Base-by-base conservation (phyloP, 2,113 vertebrate species). In the Scophthalmus maximus region DNA sequence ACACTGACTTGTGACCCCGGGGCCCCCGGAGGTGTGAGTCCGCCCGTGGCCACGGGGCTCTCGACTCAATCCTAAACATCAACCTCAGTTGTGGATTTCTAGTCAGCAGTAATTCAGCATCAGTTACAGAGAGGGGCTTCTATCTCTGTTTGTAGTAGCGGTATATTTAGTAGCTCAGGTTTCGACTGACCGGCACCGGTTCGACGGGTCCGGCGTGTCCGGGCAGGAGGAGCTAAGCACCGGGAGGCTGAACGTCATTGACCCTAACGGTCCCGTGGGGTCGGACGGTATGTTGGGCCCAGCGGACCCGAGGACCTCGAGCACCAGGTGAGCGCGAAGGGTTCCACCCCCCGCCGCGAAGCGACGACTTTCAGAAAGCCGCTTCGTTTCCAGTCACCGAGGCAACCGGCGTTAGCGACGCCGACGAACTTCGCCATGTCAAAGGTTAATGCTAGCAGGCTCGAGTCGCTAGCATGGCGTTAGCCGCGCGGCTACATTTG, bases 401-500 rank as follows among this genome's bases (percentile, higher is more conserved):
- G 2, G 11, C 18, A 46, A 9, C 8, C 2, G 17, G 5, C 42
- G 7, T n/a, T 46, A 46, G 42, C 18, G 7, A 5, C 8, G 46
- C 46, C 3, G 38, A 12, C 38, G 3, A 9, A 4, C 10, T 9
- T 22, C 52, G 26, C 22, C 44, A 3, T 6, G 18, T 3, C 30
- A 25, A 10, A 40, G 22, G 14, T 12, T 40, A 11, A 32, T 7
- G 73, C 64, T 49, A 68, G 47, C 68, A 3, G 2, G 44, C 57
- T 47, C 2, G 2, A 10, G 64, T 15, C 6, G 22, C 49, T 50
- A 50, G 49, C 49, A 11, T 8, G 10, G 2, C 0, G 68, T 75
- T 85, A 87, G 88, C 88, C 38, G 10, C 4, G 0, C 1, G 44
- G 75, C 76, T 77, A 70, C 52, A 0, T n/a, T n/a, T n/a, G n/a